These are phyloP conservation scores for Drosophila ogumai DNA, from an alignment of 1,140 invertebrate genomes.

Conservation along the genomic window DNA sequence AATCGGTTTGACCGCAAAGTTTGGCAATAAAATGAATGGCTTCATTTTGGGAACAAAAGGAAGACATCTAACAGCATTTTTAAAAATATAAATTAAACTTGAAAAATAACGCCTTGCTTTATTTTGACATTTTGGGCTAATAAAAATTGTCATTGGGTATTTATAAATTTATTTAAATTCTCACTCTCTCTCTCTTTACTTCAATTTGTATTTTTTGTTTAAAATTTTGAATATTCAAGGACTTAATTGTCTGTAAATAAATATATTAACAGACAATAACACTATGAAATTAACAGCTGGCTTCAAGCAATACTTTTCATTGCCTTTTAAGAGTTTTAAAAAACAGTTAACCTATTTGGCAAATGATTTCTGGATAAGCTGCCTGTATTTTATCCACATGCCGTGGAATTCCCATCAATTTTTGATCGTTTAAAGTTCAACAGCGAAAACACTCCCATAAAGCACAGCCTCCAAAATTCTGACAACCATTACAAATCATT, in stretches of 20 bases:
- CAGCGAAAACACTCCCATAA: constrained; percentile 35
- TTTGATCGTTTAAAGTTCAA: constrained; percentile 18
- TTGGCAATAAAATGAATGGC: constrained; percentile 12
- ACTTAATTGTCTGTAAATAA: neutral
- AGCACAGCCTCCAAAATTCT: constrained; percentile 57
- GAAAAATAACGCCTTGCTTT: neutral
- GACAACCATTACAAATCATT: constrained; percentile 74
- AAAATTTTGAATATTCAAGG: too few species aligned
- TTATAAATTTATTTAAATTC: neutral
- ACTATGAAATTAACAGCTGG: neutral
- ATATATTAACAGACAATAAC: neutral
- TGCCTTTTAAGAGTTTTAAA: neutral
- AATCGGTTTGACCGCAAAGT: constrained; percentile 33
- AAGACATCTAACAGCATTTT: neutral
- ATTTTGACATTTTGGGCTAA: neutral
- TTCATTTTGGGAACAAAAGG: constrained; percentile 8
- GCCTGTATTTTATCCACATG: neutral
- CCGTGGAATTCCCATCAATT: constrained; percentile 20
- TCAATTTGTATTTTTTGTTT: neutral
- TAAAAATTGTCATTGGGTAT: neutral
- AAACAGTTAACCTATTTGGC: constrained; percentile 1
- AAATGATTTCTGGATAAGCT: constrained; percentile 20
- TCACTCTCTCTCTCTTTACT: neutral
- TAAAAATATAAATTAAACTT: neutral
- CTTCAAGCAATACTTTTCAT: neutral